phyloP scores from a whole-genome alignment of 2,888 invertebrate genomes.

The Apodemia hepburni region DNA sequence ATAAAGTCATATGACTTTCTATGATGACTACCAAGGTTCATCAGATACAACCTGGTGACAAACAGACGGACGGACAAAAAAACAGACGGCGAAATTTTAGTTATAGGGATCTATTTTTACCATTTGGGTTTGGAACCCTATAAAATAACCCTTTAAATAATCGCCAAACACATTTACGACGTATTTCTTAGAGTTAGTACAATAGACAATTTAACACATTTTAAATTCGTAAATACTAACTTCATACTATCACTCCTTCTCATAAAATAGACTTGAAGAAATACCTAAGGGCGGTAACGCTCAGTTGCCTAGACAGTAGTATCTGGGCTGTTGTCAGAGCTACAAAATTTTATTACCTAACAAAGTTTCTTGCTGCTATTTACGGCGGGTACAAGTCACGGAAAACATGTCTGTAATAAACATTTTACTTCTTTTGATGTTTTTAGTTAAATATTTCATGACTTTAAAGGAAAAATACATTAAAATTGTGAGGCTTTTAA shows the following conservation, averaged over 20 bases:
- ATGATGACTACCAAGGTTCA: too few species aligned
- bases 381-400: constrained; percentile 31
- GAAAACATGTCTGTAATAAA: constrained; percentile 11
- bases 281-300: constrained; percentile 34
- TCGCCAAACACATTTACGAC: neutral
- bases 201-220: constrained; percentile 9
- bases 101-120: too few species aligned
- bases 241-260: neutral
- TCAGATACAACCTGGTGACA: too few species aligned
- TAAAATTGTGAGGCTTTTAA: too few species aligned
- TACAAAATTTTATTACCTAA: constrained; percentile 58
- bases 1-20: too few species aligned
- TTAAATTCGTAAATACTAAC: neutral
- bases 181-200: neutral
- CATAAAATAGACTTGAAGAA: neutral
- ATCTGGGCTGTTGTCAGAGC: constrained; percentile 45
- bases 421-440: too few species aligned
- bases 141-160: too few species aligned
- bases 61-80: too few species aligned
- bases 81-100: too few species aligned
- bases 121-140: too few species aligned
- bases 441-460: too few species aligned
- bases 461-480: too few species aligned
- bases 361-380: constrained; percentile 40
- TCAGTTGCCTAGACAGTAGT: constrained; percentile 45